Base-by-base conservation (phyloP, 2,113 vertebrate genomes). In the Ammospiza nelsoni region DNA sequence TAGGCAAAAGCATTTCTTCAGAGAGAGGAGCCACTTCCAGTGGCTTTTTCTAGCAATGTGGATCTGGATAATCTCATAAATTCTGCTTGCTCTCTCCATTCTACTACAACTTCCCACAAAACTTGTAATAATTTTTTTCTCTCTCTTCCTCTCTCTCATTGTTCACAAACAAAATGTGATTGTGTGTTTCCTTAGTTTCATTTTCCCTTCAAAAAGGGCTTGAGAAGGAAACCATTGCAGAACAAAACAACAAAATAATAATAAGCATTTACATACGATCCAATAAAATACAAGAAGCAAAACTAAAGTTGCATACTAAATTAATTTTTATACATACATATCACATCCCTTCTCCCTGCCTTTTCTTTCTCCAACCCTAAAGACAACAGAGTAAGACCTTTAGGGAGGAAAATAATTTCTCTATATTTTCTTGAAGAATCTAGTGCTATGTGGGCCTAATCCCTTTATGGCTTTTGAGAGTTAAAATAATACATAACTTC, bases 401-500 rank as follows among this genome's bases (percentile, higher is more conserved):
- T 23, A 65, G n/a, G 29, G 68, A 78, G 15, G 58, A 89, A 91
- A 74, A 75, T 16, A 3, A 68, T 72, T 68, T 85, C 65, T 90
- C 52, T 57, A 8, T 41, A 68, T n/a, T 68, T 66, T 51, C 49
- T 65, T 59, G 37, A 25, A 87, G 68, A 89, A 81, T 72, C 69
- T 33, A 92, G 35, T 79, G 49, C 15, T 49, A 52, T 75, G 41
- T 72, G 39, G 24, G 22, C 44, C 57, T 91, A 92, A 94, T 84
- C 41, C 29, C 41, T 65, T 68, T 35, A 67, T 39, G 65, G 69
- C 17, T 92, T 92, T 75, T 84, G 73, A 89, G 57, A 72, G 44
- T 63, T 92, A 90, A 89, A 96, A 90, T 58, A 93, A 62, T 71
- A 85, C 54, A 74, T 76, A 94, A 78, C 54, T 91, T 57, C 25